A percentile compares a stretch with the other conserved stretches of the same genome.
phyloP scores from a whole-genome alignment of 2,113 vertebrate genomes.

The Leucoraja erinaceus region DNA sequence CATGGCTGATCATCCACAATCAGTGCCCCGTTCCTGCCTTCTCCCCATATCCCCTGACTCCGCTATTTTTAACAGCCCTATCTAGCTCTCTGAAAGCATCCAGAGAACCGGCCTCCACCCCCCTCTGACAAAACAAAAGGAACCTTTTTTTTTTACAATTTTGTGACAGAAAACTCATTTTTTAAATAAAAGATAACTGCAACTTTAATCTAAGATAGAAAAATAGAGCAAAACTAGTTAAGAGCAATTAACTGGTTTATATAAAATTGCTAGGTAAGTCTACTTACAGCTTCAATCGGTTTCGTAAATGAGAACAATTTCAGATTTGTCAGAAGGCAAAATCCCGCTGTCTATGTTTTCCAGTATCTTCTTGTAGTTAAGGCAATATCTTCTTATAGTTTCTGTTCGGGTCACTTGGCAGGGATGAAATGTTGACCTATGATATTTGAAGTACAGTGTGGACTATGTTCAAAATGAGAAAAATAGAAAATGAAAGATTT shows the following conservation, averaged over 20 bases:
- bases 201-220: not conserved
- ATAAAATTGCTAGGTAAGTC: not conserved
- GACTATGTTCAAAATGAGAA: not conserved
- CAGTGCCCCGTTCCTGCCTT: no score
- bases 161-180: not conserved
- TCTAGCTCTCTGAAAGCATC: no score
- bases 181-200: not conserved
- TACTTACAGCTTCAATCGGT: not conserved
- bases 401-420: not conserved
- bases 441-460: not conserved
- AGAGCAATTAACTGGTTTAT: not conserved
- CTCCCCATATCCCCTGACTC: no score
- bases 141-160: not conserved
- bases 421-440: not conserved
- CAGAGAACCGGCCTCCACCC: no score
- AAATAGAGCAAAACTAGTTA: not conserved
- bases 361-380: no score
- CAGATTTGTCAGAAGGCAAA: no score
- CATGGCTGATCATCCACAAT: no score
- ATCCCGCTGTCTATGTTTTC: no score
- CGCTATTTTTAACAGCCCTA: no score
- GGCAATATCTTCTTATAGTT: no score
- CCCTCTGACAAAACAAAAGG: no score
- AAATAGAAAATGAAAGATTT: not conserved
- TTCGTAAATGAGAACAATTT: no score